Evolutionary conservation across 2,797 vertebrate genomes (phyloP).

Genomic region (Lemur catta): DNA sequence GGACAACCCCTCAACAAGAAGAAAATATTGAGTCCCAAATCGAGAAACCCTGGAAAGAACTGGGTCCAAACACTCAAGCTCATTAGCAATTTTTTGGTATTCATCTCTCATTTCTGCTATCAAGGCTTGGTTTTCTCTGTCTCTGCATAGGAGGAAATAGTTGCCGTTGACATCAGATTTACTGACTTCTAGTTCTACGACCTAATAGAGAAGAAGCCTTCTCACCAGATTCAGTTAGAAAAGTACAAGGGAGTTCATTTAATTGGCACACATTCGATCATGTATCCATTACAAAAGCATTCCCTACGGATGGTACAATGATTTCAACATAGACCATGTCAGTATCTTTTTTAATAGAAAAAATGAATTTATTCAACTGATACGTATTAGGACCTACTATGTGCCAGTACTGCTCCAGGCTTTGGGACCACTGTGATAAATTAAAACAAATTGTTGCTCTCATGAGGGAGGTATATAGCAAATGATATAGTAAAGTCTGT

Average conservation of each 20-base stretch:
- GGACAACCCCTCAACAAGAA: rapidly evolving
- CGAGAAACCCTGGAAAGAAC: background rate
- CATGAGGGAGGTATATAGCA: background rate
- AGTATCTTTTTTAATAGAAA: background rate
- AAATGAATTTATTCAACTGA: too few relatives aligned
- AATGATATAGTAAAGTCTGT: background rate
- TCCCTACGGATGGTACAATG: background rate
- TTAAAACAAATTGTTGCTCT: background rate
- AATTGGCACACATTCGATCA: background rate
- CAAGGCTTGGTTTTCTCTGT: background rate
- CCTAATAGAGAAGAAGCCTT: background rate
- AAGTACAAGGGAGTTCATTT: background rate
- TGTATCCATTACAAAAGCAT: background rate
- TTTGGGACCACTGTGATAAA: background rate
- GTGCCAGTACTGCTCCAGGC: too few relatives aligned
- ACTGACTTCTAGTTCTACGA: background rate
- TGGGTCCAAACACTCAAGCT: background rate
- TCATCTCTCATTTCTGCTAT: background rate
- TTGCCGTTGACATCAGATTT: background rate
- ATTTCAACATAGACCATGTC: too few relatives aligned
- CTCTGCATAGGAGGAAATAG: background rate
- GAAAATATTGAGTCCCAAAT: background rate
- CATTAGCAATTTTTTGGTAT: background rate
- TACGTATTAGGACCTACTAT: too few relatives aligned
- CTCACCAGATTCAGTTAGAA: background rate